Evolutionary conservation across 2,113 vertebrate species (phyloP).

Genomic region (Periophthalmodon schlosseri): DNA sequence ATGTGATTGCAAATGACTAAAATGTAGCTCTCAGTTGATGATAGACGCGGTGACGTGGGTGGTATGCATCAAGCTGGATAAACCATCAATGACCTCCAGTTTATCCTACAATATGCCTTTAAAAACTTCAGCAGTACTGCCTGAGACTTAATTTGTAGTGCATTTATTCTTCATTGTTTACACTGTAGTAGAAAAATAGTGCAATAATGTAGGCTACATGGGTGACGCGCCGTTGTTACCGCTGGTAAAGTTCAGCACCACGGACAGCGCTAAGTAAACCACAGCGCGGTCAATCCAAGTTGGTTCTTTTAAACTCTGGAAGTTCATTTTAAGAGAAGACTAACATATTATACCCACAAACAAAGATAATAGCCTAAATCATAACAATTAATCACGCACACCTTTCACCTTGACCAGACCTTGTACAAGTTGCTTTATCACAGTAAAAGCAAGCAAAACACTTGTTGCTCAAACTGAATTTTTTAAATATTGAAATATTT

Average conservation of each 20-base stretch:
- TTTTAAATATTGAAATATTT: no score
- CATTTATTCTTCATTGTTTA: neutral
- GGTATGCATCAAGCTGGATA: conserved; percentile 32
- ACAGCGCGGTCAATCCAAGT: neutral
- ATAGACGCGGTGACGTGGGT: conserved; percentile 28
- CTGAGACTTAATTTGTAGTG: neutral
- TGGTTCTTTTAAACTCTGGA: neutral
- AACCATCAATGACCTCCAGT: conserved; percentile 46
- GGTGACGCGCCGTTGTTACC: neutral
- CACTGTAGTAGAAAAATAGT: neutral
- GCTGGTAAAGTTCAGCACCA: neutral
- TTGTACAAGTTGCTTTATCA: no score
- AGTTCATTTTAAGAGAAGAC: no score
- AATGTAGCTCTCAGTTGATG: conserved; percentile 20
- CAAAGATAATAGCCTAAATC: no score
- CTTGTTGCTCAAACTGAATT: no score
- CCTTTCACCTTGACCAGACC: no score
- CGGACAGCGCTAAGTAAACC: neutral
- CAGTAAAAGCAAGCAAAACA: no score
- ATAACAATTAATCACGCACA: no score
- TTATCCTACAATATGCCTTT: conserved; percentile 11
- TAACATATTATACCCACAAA: no score
- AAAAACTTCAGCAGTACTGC: neutral
- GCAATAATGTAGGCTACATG: neutral
- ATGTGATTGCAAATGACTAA: conserved; percentile 28